Evolutionary conservation across 2,888 invertebrate species (phyloP).

Genomic region (Clivina fossor): DNA sequence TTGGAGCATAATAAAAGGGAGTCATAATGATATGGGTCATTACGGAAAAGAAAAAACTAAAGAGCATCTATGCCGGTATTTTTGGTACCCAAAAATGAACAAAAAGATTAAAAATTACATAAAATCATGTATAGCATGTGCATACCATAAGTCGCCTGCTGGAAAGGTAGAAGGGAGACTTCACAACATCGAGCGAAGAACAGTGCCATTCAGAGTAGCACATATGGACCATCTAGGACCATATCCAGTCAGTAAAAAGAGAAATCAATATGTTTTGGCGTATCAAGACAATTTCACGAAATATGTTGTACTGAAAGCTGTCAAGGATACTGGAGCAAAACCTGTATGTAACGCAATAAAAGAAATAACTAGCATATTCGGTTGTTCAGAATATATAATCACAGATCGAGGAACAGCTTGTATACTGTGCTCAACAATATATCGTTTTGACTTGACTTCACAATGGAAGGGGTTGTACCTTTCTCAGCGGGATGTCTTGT

Average conservation of each 20-base stretch:
- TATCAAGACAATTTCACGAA: constrained; percentile 21
- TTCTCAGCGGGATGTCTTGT: too few species aligned
- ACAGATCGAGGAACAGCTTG: constrained; percentile 15
- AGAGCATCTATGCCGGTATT: constrained; percentile 10
- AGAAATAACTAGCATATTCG: constrained; percentile 12
- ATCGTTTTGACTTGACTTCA: too few species aligned
- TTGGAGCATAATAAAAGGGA: constrained; percentile 30
- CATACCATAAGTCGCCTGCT: constrained; percentile 23
- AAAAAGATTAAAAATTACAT: constrained; percentile 35
- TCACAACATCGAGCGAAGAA: constrained; percentile 38
- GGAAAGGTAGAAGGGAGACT: constrained; percentile 36
- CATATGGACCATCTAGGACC: constrained; percentile 22
- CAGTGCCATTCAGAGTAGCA: constrained; percentile 32
- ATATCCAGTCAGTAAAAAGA: constrained; percentile 9
- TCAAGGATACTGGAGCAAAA: constrained; percentile 16
- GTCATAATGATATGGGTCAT: constrained; percentile 36
- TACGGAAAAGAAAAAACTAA: constrained; percentile 35
- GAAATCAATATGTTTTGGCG: constrained; percentile 9
- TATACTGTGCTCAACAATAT: too few species aligned
- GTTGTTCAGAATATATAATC: constrained; percentile 9
- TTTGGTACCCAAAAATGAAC: constrained; percentile 38
- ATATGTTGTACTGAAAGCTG: constrained; percentile 16
- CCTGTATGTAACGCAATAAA: constrained; percentile 7
- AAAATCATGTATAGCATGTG: constrained; percentile 36
- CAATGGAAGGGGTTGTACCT: too few species aligned